Percentiles rank a stretch among this genome's conserved stretches.
Evolutionary conservation across 2,888 invertebrate species (phyloP).

Genomic region (Ligdia adustata): DNA sequence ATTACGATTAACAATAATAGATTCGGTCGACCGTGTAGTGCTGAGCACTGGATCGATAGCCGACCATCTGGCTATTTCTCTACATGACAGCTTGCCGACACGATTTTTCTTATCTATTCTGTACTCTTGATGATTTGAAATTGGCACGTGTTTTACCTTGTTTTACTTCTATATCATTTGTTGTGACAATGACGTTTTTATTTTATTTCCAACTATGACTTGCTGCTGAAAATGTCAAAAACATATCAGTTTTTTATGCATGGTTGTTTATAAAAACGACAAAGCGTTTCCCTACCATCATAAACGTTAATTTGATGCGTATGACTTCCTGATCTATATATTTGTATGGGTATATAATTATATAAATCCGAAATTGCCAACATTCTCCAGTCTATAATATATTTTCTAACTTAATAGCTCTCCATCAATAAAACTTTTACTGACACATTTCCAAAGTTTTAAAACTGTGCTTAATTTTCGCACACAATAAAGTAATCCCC

Average conservation of each 20-base stretch:
- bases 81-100: constrained; percentile 13
- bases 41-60: constrained; percentile 59
- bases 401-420: constrained; percentile 18
- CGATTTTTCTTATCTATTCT: too few species aligned
- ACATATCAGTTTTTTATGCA: too few species aligned
- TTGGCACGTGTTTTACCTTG: neutral
- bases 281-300: too few species aligned
- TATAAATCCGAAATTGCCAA: too few species aligned
- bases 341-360: too few species aligned
- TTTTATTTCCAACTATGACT: too few species aligned
- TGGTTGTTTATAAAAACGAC: too few species aligned
- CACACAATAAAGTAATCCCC: constrained; percentile 71
- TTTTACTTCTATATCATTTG: too few species aligned
- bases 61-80: constrained; percentile 63
- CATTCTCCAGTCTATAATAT: constrained; percentile 6
- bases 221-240: too few species aligned
- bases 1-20: constrained; percentile 74
- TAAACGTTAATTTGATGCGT: too few species aligned
- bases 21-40: constrained; percentile 50
- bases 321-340: too few species aligned
- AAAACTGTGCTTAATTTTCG: constrained; percentile 65
- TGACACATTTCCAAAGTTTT: constrained; percentile 41
- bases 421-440: constrained; percentile 32
- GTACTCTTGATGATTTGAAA: neutral
- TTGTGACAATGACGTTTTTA: too few species aligned